Base-by-base conservation (phyloP, 2,797 vertebrate genomes). In the Perodicticus potto region DNA sequence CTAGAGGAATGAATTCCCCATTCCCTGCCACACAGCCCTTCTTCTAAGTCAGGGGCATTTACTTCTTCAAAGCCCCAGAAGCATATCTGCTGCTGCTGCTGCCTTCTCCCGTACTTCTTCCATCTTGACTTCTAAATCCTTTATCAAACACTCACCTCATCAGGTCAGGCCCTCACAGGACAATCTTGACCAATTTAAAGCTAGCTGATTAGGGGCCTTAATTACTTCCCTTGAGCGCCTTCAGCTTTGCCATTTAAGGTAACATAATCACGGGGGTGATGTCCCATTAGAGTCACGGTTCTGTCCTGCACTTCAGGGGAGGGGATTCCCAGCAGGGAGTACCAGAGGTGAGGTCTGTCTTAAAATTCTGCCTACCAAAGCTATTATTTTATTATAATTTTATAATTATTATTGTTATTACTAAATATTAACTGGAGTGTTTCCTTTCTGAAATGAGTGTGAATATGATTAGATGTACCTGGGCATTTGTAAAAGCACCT, bases 101-200 rank as follows among this genome's bases (percentile, higher is more conserved):
- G 49, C 34, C 59, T 25, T 63, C n/a, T 88, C 49, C 57, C 34
- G 77, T 49, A 40, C 22, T 53, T 89, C 65, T 70, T 72, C 40
- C 9, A 23, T 73, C 9, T 93, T 45, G 5, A 85, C 27, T 96
- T 96, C 45, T 49, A 69, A 94, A 86, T 77, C 14, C 2, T 95
- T 73, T 40, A 29, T 40, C 74, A 73, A 86, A 69, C 90, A 22
- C 45, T 83, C 29, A 43, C 29, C 40, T 96, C 57, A 37, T 96
- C 87, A 93, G 32, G 32, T 85, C 32, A 76, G 12, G 0, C 9
- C 57, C n/a, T 88, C 45, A 61, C 43, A n/a, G 45, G 32, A 80
- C 72, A 81, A 87, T 59, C n/a, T 85, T 84, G 76, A 91, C 65
- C 94, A 92, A 82, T 23, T 82, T 77, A 89, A 91, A 95, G 12